Conservation (phyloP, 2,113 vertebrate species). For the Oenanthe melanoleuca region DNA sequence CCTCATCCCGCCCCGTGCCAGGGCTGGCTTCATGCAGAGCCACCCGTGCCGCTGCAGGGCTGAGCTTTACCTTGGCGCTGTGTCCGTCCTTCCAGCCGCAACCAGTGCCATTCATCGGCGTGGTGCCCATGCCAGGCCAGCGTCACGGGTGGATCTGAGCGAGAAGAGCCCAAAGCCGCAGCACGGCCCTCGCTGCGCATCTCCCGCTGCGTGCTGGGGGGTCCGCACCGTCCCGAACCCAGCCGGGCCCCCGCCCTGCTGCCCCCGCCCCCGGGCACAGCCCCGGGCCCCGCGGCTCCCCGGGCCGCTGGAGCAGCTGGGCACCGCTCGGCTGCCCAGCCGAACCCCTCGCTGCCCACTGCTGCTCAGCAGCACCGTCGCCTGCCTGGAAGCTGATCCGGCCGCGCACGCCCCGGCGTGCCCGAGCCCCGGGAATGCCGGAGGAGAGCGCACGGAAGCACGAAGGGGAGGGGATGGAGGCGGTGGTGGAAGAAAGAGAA, state of each 20-base stretch:
- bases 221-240: neutral
- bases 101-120: neutral
- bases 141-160: neutral
- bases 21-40: neutral
- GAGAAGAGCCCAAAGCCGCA: neutral
- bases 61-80: neutral
- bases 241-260: neutral
- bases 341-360: neutral
- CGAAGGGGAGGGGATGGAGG: neutral
- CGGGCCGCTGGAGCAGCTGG: neutral
- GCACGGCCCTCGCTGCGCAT: neutral
- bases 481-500: accelerated
- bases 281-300: neutral
- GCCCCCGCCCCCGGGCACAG: accelerated
- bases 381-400: neutral
- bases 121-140: accelerated
- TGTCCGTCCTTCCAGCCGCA: neutral
- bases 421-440: neutral
- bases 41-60: accelerated
- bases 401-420: neutral
- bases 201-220: accelerated
- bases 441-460: neutral
- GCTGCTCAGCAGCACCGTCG: neutral
- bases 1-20: no score
- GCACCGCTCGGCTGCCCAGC: neutral